Percentiles rank a stretch among this genome's conserved stretches.
These are phyloP conservation scores for Gallinago nigripennis DNA, from an alignment of 2,797 vertebrate species.

Conservation along the genomic window DNA sequence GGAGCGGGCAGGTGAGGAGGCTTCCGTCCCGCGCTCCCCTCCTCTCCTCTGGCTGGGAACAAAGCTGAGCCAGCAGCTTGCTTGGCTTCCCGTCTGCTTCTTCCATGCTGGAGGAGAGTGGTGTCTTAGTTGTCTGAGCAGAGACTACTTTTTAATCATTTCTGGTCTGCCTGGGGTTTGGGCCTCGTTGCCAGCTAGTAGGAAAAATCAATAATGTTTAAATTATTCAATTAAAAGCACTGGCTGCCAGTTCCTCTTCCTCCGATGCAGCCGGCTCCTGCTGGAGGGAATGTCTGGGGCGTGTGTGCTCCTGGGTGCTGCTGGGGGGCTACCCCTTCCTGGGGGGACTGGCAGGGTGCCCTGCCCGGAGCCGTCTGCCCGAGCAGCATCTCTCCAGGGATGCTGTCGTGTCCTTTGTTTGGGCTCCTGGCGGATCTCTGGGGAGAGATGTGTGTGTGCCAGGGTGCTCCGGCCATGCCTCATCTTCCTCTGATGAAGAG, in stretches of 20 bases:
- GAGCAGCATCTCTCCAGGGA: rapidly evolving
- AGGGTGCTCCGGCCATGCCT: rapidly evolving
- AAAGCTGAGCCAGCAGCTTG: constrained; percentile 29
- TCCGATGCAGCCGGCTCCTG: background rate
- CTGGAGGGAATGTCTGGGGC: background rate
- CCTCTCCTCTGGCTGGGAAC: background rate
- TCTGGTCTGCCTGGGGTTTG: constrained; percentile 46
- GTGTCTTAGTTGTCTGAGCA: background rate
- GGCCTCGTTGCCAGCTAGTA: constrained; percentile 38
- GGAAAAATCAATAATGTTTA: constrained; percentile 61
- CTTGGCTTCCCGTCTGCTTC: background rate
- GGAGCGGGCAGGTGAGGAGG: background rate
- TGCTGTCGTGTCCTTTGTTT: rapidly evolving
- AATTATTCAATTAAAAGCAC: constrained; percentile 45
- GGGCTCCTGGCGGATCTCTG: background rate
- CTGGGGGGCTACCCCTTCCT: background rate
- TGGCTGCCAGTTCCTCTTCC: constrained; percentile 18
- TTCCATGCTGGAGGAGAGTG: background rate
- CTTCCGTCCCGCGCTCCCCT: background rate
- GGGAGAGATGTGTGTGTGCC: rapidly evolving
- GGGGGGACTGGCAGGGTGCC: rapidly evolving
- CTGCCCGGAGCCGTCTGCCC: rapidly evolving
- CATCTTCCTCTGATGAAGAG: background rate
- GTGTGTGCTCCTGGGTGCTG: background rate
- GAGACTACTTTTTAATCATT: constrained; percentile 40